These are phyloP conservation scores for Coturnix japonica DNA, from an alignment of 2,113 vertebrate species.

Conservation along the genomic window DNA sequence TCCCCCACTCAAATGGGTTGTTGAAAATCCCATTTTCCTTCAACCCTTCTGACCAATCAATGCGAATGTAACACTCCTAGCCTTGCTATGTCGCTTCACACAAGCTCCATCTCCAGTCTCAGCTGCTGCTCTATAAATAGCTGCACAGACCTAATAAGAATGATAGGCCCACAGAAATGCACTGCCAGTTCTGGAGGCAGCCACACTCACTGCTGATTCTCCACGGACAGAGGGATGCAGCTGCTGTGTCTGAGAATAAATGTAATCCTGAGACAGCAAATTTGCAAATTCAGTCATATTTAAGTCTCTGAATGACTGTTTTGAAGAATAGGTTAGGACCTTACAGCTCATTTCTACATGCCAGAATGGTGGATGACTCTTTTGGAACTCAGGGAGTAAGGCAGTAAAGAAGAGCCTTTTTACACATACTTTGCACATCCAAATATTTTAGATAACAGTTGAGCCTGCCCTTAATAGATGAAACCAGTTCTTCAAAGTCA, in stretches of 20 bases:
- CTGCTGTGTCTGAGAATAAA: background rate
- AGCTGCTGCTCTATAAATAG: background rate
- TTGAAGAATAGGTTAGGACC: background rate
- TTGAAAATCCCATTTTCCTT: background rate
- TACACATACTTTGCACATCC: background rate
- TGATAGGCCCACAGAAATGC: background rate
- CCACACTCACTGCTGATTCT: background rate
- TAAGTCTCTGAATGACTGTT: background rate
- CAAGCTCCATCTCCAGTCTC: background rate
- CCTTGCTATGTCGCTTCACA: background rate
- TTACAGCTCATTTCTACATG: background rate
- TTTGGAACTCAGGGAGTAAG: background rate
- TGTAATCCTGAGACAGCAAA: background rate
- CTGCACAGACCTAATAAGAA: background rate
- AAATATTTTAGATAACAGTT: background rate
- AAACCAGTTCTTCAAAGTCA: background rate
- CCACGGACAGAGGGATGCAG: background rate
- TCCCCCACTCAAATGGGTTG: accelerated
- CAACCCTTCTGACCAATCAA: background rate
- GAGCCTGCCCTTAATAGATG: background rate
- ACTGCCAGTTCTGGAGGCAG: background rate
- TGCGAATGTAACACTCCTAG: background rate
- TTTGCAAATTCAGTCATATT: background rate
- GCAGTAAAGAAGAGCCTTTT: background rate
- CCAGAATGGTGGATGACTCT: background rate